Conservation (phyloP, 2,888 invertebrate genomes). For the Drosophila lacicola region DNA sequence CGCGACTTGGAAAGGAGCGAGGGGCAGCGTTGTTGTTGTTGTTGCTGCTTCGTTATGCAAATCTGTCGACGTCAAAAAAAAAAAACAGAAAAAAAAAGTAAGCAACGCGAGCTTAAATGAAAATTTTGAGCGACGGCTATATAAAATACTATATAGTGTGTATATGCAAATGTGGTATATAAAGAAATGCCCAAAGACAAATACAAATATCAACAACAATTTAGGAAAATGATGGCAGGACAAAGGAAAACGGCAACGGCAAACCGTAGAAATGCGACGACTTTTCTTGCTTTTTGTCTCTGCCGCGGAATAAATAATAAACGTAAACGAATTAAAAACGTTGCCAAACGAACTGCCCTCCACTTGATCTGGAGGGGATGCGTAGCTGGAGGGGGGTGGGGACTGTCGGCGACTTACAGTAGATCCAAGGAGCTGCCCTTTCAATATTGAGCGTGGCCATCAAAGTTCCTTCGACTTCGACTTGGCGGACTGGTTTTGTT, state of each 20-base stretch:
- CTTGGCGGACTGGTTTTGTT: constrained; percentile 55
- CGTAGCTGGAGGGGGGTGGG: not conserved
- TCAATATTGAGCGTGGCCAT: constrained; percentile 55
- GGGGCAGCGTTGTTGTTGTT: constrained; percentile 27
- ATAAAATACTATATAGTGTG: constrained; percentile 60
- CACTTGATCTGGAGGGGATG: not conserved
- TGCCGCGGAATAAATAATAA: constrained; percentile 80
- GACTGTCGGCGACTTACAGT: constrained; percentile 1
- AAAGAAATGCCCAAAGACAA: constrained; percentile 65
- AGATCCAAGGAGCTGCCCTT: constrained; percentile 34
- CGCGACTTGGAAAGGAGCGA: constrained; percentile 3
- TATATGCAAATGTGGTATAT: constrained; percentile 71
- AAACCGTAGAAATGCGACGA: constrained; percentile 20
- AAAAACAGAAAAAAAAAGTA: constrained; percentile 39
- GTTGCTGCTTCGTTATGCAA: constrained; percentile 78
- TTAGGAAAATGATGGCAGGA: constrained; percentile 31
- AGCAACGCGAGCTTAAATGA: constrained; percentile 63
- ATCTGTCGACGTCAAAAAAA: constrained; percentile 49
- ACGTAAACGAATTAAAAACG: constrained; percentile 82
- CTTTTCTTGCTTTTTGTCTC: constrained; percentile 39
- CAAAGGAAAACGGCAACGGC: constrained; percentile 41
- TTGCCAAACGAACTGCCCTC: constrained; percentile 59
- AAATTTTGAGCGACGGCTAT: constrained; percentile 61
- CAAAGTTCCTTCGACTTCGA: constrained; percentile 51
- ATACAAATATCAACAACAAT: constrained; percentile 56